Percentiles rank a stretch among this genome's conserved stretches.
Evolutionary conservation across 2,888 invertebrate species (phyloP).

Genomic region (Oscheius sp.): DNA sequence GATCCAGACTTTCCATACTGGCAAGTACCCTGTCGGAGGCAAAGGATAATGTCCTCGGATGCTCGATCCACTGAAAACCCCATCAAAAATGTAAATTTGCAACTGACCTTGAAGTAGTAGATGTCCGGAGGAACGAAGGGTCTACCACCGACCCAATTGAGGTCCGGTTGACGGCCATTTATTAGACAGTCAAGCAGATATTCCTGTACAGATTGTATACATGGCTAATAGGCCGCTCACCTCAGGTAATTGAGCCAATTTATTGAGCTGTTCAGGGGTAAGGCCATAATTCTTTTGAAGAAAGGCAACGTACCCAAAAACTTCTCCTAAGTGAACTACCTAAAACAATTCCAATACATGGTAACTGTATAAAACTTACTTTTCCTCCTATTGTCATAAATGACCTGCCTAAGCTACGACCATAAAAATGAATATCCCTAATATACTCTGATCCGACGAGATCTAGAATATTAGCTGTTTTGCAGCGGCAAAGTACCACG

Average conservation of each 20-base stretch:
- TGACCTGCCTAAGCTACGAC: conserved; percentile 70
- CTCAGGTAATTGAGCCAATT: conserved; percentile 72
- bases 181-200: conserved; percentile 73
- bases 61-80: conserved; percentile 71
- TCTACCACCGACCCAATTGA: conserved; percentile 71
- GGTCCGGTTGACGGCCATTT: conserved; percentile 71
- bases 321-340: conserved; percentile 73
- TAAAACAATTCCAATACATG: conserved; percentile 4
- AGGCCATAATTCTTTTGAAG: conserved; percentile 73
- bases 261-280: conserved; percentile 73
- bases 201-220: conserved; percentile 48
- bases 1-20: conserved; percentile 72
- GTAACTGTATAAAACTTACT: conserved; percentile 31
- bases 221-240: conserved; percentile 33
- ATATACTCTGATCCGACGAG: conserved; percentile 73
- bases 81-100: neutral
- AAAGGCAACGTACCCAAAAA: conserved; percentile 73
- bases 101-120: conserved; percentile 68
- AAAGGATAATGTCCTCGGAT: conserved; percentile 72
- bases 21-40: conserved; percentile 71
- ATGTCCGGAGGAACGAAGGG: conserved; percentile 73
- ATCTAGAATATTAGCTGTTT: too few species aligned
- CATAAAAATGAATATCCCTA: conserved; percentile 73
- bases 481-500: conserved; percentile 8
- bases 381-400: conserved; percentile 73